Percentiles rank a stretch among this genome's conserved stretches.
Conservation (phyloP, 2,888 invertebrate species). For the Eledona agricola region DNA sequence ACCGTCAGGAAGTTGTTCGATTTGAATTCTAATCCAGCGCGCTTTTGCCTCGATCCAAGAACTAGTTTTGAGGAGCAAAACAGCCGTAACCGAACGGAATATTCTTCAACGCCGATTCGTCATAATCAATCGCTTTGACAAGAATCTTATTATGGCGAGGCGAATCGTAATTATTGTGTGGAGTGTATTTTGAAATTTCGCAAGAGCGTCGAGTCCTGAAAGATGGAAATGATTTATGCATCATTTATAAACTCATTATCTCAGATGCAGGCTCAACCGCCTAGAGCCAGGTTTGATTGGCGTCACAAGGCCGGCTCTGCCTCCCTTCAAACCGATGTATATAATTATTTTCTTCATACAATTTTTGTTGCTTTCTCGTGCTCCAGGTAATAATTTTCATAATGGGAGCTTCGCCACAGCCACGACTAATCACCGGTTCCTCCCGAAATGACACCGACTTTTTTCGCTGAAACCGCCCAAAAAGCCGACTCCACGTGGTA, state of each 20-base stretch:
- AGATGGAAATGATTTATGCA: slow-evolving; percentile 62
- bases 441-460: slow-evolving; percentile 17
- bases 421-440: slow-evolving; percentile 44
- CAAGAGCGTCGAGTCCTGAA: slow-evolving; percentile 49
- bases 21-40: background rate
- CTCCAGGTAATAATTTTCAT: slow-evolving; percentile 54
- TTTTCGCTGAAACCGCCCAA: too few species aligned
- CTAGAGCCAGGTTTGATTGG: slow-evolving; percentile 61
- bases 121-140: slow-evolving; percentile 34
- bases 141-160: slow-evolving; percentile 52
- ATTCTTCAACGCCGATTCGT: slow-evolving; percentile 20
- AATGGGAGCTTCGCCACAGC: slow-evolving; percentile 47
- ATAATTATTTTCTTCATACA: slow-evolving; percentile 55
- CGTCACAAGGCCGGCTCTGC: slow-evolving; percentile 60
- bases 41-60: background rate
- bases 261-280: slow-evolving; percentile 57
- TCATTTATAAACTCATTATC: slow-evolving; percentile 66
- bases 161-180: slow-evolving; percentile 55
- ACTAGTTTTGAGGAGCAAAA: too few species aligned
- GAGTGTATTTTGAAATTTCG: slow-evolving; percentile 48
- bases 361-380: slow-evolving; percentile 45
- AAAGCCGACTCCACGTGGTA: too few species aligned
- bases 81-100: background rate
- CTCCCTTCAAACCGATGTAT: slow-evolving; percentile 56
- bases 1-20: background rate